Base-by-base conservation (phyloP, 2,888 invertebrate genomes). In the Iselma pallidipennis region DNA sequence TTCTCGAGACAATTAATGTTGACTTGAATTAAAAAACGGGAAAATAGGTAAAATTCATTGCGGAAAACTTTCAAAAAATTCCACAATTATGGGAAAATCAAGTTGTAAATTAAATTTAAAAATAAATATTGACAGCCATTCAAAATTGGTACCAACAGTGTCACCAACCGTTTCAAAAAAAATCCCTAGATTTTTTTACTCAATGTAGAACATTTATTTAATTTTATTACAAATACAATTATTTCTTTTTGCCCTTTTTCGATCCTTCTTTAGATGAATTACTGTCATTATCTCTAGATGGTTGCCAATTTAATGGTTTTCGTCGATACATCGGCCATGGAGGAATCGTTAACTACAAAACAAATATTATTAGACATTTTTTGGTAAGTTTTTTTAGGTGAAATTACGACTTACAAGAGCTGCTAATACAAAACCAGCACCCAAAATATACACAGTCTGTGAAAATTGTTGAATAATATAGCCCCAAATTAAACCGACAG, bases 291-390 rank as follows among this genome's bases (percentile, higher is more conserved):
- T 84, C 83, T 50, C 82, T 82, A 57, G 86, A 83, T 4, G 91
- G 88, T 77, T 93, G 94, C 97, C 97, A 97, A 66, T 90, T 90
- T 4, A 97, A 83, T 2, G 96, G 90, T 77, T 94, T 93, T 66
- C 88, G 88, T 66, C 96, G 87, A 77, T 95, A 97, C 88, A 96
- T 91, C 0, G 96, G 95, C 96, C 97, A 97, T n/a, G 96, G 96
- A 25, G 96, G 96, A 73, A 97, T 89, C 0, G 95, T 95, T 49
- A 96, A 80, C 90, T 90, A 72, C 75, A 74, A 74, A 69, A 59
- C 58, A 31, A 26, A 25, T 54, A 48, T 53, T 53, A 29, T 60
- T 29, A 50, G 55, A 59, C 19, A 49, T 37, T 7, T 53, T 55
- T n/a, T n/a, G n/a, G n/a, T n/a, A n/a, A 31, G 29, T 45, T 49